Evolutionary conservation across 1,140 invertebrate genomes (phyloP).

Genomic region (Trigoniulus corallinus): DNA sequence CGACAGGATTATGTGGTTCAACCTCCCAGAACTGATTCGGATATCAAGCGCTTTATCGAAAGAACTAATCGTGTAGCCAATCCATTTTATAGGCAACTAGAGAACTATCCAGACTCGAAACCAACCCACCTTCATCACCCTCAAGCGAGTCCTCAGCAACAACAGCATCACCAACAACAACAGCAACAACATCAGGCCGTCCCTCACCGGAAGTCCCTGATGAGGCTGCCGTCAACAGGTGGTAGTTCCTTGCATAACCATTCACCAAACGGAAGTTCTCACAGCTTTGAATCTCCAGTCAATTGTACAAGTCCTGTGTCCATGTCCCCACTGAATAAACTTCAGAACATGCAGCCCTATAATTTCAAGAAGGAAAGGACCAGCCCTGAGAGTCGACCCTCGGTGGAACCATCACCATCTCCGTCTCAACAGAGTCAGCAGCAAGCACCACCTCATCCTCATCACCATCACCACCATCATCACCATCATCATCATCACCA

Average conservation of each 20-base stretch:
- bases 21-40: conserved; percentile 28
- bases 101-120: no score
- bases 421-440: no score
- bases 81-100: not conserved
- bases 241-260: conserved; percentile 1
- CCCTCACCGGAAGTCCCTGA: conserved; percentile 13
- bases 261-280: conserved; percentile 11
- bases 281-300: conserved; percentile 16
- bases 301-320: conserved; percentile 21
- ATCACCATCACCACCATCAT: no score
- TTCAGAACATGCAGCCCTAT: conserved; percentile 90
- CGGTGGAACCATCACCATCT: conserved; percentile 6
- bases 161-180: conserved; percentile 18
- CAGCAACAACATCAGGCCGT: conserved; percentile 11
- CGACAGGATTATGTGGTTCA: conserved; percentile 21
- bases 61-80: conserved; percentile 13
- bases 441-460: no score
- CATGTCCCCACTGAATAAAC: conserved; percentile 58
- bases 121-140: no score
- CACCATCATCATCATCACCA: no score
- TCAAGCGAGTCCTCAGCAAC: conserved; percentile 16
- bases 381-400: conserved; percentile 19
- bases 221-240: conserved; percentile 17
- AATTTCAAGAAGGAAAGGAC: conserved; percentile 64
- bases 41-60: conserved; percentile 39